Percentiles rank a stretch among this genome's conserved stretches.
phyloP scores from a whole-genome alignment of 2,797 vertebrate genomes.

The Acipenser ruthenus region DNA sequence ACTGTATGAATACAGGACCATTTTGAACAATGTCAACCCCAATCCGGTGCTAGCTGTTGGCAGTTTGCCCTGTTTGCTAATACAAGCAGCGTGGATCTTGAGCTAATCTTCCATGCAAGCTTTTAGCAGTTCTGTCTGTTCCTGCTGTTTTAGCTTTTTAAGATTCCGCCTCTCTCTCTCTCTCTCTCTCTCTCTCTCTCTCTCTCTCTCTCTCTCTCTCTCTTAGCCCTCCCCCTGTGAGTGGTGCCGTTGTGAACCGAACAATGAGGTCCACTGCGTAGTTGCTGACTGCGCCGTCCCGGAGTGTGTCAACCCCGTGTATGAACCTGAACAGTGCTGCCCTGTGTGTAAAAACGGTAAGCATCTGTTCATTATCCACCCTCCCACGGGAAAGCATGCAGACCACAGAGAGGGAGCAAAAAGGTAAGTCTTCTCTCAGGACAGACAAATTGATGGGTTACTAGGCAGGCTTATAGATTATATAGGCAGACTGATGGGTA shows the following conservation, averaged over 20 bases:
- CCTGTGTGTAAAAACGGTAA: constrained; percentile 99
- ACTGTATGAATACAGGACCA: too few species aligned
- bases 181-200: constrained; percentile 77
- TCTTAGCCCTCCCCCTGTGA: constrained; percentile 96
- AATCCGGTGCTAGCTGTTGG: too few species aligned
- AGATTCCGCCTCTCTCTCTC: constrained; percentile 11
- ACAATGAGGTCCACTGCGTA: constrained; percentile 99
- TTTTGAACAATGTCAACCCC: too few species aligned
- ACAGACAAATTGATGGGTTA: background rate
- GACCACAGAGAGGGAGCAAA: background rate
- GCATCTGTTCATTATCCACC: constrained; percentile 35
- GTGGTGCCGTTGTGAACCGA: constrained; percentile 99
- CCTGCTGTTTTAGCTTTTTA: background rate
- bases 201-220: constrained; percentile 37
- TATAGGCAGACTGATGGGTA: background rate
- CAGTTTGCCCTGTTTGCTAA: too few species aligned
- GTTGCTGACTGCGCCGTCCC: constrained; percentile 98
- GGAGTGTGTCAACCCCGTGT: constrained; percentile 98
- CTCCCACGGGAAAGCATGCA: background rate
- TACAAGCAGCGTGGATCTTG: background rate
- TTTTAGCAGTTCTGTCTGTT: background rate
- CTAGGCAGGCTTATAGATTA: background rate
- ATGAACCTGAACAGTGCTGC: constrained; percentile 98
- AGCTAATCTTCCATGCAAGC: background rate
- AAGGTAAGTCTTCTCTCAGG: background rate